These are phyloP conservation scores for Diadophis punctatus DNA, from an alignment of 2,113 vertebrate species.

Conservation along the genomic window DNA sequence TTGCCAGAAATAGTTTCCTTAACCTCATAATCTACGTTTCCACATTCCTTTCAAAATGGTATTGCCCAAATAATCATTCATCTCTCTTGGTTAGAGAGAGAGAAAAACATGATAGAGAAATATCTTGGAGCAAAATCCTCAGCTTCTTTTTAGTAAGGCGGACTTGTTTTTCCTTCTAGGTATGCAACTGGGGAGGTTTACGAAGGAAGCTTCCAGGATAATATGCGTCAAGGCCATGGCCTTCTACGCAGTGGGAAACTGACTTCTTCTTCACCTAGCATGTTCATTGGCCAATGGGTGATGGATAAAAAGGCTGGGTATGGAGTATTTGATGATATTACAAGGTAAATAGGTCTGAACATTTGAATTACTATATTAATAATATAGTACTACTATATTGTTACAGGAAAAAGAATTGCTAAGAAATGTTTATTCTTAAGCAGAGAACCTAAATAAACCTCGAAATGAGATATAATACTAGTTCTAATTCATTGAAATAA, in stretches of 20 bases:
- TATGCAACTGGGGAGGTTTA: slow-evolving; percentile 92
- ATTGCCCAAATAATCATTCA: neutral
- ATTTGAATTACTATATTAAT: neutral
- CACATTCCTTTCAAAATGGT: neutral
- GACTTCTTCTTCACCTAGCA: slow-evolving; percentile 90
- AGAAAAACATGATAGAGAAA: neutral
- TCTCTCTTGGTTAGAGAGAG: neutral
- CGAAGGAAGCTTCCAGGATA: slow-evolving; percentile 92
- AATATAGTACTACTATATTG: neutral
- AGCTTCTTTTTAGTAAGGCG: neutral
- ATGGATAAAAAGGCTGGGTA: slow-evolving; percentile 94
- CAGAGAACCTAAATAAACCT: neutral
- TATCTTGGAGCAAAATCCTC: neutral
- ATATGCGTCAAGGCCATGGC: slow-evolving; percentile 92
- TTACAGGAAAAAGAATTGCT: neutral
- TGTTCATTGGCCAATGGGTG: slow-evolving; percentile 96
- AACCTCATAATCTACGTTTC: neutral
- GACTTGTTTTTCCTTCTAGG: slow-evolving; percentile 59
- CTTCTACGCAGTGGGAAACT: slow-evolving; percentile 90
- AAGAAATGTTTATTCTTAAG: neutral
- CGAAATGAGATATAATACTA: neutral
- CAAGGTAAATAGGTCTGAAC: slow-evolving; percentile 72
- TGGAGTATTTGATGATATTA: slow-evolving; percentile 96
- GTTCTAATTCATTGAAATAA: neutral
- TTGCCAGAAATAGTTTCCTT: neutral